These are phyloP conservation scores for Zaprionus lineosus DNA, from an alignment of 2,888 invertebrate species.

Conservation along the genomic window DNA sequence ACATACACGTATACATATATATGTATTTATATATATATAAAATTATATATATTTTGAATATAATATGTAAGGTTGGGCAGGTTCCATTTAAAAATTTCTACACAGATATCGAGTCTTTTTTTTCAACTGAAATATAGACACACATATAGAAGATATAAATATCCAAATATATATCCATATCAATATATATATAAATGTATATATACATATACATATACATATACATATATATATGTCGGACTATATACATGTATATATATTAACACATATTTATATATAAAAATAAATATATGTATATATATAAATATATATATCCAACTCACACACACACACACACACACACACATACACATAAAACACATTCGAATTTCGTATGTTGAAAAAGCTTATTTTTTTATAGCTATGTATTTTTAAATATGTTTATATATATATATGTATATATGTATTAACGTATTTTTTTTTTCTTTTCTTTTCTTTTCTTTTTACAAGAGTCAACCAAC, in stretches of 20 bases:
- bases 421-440: slow-evolving; percentile 5
- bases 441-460: slow-evolving; percentile 24
- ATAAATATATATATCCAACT: slow-evolving; percentile 21
- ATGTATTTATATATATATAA: slow-evolving; percentile 6
- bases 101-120: slow-evolving; percentile 41
- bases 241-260: slow-evolving; percentile 15
- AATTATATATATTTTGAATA: slow-evolving; percentile 3
- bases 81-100: slow-evolving; percentile 40
- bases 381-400: slow-evolving; percentile 50
- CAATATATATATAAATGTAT: slow-evolving; percentile 4
- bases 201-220: slow-evolving; percentile 3
- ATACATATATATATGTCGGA: background rate
- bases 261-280: too few relatives aligned
- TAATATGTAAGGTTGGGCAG: slow-evolving; percentile 27
- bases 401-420: slow-evolving; percentile 24
- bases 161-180: slow-evolving; percentile 9
- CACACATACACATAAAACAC: slow-evolving; percentile 41
- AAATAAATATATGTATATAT: slow-evolving; percentile 13
- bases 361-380: slow-evolving; percentile 49
- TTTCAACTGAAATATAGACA: slow-evolving; percentile 7
- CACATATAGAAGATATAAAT: slow-evolving; percentile 5
- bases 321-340: slow-evolving; percentile 36
- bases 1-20: slow-evolving; percentile 6
- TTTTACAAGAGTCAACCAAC: slow-evolving; percentile 41
- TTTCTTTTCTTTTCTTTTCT: slow-evolving; percentile 21